Evolutionary conservation across 2,797 vertebrate species (phyloP), one percentile per base, ranked within the genome.

Genomic region (Myoxocephalus aenaeus): DNA sequence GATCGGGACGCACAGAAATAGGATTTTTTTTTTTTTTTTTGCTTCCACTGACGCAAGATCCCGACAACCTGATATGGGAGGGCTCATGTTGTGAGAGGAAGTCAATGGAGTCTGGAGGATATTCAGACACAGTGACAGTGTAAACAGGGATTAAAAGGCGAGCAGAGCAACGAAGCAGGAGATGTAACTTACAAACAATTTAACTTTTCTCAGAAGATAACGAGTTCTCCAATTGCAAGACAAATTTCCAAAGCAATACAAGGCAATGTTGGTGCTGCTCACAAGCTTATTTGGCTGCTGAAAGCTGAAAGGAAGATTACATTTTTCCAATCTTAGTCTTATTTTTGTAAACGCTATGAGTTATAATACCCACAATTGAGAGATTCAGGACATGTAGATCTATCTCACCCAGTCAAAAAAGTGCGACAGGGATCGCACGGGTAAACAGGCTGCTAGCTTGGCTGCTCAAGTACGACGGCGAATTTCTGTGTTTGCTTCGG

Each of bases 1-100:
- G 83, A 91, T 88, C 81, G 20, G 22, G 3, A 72, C 42, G 71
- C 77, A 77, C 80, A 66, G 53, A 90, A 91, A 91, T 91, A 90
- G 90, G 74, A 83, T 70, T 87, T 70, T 65, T 15, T 29, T 7
- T 32, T 32, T 72, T 87, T 66, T 15, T 56, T 3, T 86, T 29
- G 84, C 78, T 89, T 79, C 73, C 75, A 42, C 73, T 56, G 87
- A 87, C 70, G 83, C 67, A 54, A 22, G 83, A 92, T 88, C 82
- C 78, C 15, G 53, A 71, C 64, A 79, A 83, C 63, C 77, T 20
- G 75, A 91, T 86, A 84, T 44, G 63, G 75, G 80, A 68, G 74
- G 62, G 70, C 72, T 90, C 50, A 58, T 72, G 80, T 82, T 84
- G 80, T 88, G 83, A 85, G 78, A 66, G 81, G 70, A 90, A 87